Evolutionary conservation across 1,140 invertebrate genomes (phyloP).

Genomic region (Chrysoperla carnea): DNA sequence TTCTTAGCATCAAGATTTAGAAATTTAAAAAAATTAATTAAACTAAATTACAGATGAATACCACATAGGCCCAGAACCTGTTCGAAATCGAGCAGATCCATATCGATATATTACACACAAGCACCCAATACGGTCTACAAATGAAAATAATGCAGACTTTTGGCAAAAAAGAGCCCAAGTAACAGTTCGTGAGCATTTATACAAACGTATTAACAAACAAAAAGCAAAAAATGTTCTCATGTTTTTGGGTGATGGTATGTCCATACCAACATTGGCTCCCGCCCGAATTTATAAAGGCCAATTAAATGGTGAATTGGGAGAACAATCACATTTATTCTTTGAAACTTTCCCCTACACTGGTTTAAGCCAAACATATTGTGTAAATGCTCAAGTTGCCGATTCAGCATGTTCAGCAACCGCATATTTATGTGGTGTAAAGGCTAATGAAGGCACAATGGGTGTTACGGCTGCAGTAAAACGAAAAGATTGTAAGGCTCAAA

Average conservation of each 20-base stretch:
- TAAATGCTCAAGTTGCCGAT: conserved; percentile 64
- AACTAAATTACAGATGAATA: no score
- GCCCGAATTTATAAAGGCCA: conserved; percentile 49
- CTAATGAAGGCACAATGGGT: conserved; percentile 60
- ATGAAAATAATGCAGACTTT: conserved; percentile 8
- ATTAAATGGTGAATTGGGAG: conserved; percentile 32
- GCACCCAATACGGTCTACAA: not conserved
- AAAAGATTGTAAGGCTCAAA: conserved; percentile 34
- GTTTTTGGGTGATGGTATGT: conserved; percentile 71
- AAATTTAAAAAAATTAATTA: no score
- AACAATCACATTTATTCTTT: conserved; percentile 49
- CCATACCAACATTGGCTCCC: conserved; percentile 51
- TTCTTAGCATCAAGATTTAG: no score
- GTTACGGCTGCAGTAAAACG: conserved; percentile 45
- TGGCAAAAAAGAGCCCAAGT: conserved; percentile 19
- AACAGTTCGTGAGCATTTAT: conserved; percentile 14
- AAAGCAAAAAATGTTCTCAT: conserved; percentile 55
- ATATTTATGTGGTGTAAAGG: conserved; percentile 70
- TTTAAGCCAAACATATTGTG: conserved; percentile 67
- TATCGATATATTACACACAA: no score
- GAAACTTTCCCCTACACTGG: conserved; percentile 60
- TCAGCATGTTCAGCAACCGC: conserved; percentile 50
- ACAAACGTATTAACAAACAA: conserved; percentile 22
- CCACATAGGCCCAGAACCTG: no score
- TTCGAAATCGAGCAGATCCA: no score